Evolutionary conservation across 2,888 invertebrate genomes (phyloP), one percentile per base, ranked within the genome.

Genomic region (Argyresthia goedartella): DNA sequence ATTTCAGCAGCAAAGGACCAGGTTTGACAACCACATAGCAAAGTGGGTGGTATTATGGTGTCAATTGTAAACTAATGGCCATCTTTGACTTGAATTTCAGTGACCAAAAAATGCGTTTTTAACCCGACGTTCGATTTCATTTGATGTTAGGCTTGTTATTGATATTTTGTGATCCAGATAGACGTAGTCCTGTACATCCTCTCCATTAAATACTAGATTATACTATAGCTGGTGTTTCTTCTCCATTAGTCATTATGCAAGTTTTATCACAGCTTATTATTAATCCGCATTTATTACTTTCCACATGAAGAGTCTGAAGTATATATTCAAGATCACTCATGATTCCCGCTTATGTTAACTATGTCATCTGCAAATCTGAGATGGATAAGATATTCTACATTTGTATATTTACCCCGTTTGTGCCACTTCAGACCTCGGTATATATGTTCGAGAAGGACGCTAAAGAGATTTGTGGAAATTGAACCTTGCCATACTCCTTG

Each of bases 371-470:
- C 52, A 34, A 52, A 52, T 7, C 34, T 14, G 8, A 48, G 45
- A 42, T n/a, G 42, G 11, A 10, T 7, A 4, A 42, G n/a, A 11
- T 42, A 42, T 11, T 42, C 42, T 10, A 8, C 55, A 49, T 56
- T 48, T 25, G 55, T 55, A 25, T 52, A 53, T 34, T 55, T 41
- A 9, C 57, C 55, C 14, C 44, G n/a, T 9, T 35, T 33, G 1
- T 51, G 51, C 56, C 56, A 56, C 33, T 55, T 11, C 9, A 59
- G 46, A 7, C 52, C 34, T 46, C 53, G 52, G 39, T 55, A 56
- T 9, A 56, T 49, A 1, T 52, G 16, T 51, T 57, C 52, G 11
- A 59, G 39, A 1, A 54, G 47, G 39, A 55, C 55, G 2, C 13
- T 45, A 45, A 35, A 48, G 8, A 48, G n/a, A n/a, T 34, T 48